Conservation (phyloP, 1,140 invertebrate genomes). For the Homalodisca vitripennis region DNA sequence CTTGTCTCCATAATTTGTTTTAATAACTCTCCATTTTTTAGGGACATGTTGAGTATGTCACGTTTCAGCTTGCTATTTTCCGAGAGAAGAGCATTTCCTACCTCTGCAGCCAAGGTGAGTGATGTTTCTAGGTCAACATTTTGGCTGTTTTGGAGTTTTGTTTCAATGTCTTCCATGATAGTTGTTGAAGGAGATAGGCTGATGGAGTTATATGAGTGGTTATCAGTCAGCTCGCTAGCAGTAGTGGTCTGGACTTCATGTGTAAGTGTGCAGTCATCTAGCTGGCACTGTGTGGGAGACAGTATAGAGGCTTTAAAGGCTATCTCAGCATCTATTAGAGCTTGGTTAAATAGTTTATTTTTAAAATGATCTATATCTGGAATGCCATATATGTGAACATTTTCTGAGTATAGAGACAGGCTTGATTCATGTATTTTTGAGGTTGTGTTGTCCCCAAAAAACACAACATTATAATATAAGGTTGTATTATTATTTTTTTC, state of each 20-base stretch:
- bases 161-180: not conserved
- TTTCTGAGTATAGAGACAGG: not conserved
- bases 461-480: not conserved
- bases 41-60: not conserved
- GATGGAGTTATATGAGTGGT: not conserved
- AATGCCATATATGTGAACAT: too few relatives aligned
- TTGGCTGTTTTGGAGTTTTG: not conserved
- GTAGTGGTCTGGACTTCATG: not conserved
- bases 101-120: too few relatives aligned
- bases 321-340: not conserved
- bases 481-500: not conserved
- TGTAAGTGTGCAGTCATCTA: too few relatives aligned
- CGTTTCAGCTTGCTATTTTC: not conserved
- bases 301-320: not conserved
- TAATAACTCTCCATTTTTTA: not conserved
- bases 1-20: not conserved
- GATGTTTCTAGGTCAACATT: not conserved
- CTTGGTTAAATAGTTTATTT: not conserved
- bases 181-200: too few relatives aligned
- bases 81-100: too few relatives aligned
- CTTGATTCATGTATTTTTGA: not conserved
- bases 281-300: too few relatives aligned
- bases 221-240: not conserved
- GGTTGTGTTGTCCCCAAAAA: not conserved
- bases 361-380: too few relatives aligned